Percentiles rank a stretch among this genome's conserved stretches.
phyloP scores from a whole-genome alignment of 2,888 invertebrate species.

The Embidobia sp. region DNA sequence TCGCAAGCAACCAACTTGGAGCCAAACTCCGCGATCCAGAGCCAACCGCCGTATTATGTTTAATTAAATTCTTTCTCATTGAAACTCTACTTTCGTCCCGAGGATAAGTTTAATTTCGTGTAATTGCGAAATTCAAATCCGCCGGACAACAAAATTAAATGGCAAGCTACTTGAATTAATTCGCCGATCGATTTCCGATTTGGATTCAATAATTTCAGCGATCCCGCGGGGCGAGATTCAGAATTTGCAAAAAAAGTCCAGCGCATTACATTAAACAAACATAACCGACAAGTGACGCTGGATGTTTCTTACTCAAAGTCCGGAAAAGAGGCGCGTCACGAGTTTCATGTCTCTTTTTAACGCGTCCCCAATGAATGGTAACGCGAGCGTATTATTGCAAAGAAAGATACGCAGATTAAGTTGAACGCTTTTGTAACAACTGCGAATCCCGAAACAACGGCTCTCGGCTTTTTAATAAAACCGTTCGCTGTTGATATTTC shows the following conservation, averaged over 20 bases:
- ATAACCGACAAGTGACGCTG: no score
- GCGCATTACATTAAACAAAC: no score
- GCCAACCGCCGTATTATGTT: no score
- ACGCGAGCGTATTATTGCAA: conserved; percentile 46
- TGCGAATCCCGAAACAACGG: conserved; percentile 27
- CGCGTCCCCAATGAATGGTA: conserved; percentile 41
- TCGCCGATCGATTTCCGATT: no score
- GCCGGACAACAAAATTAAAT: conserved; percentile 2
- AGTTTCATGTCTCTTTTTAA: conserved; percentile 33
- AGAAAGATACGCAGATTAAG: conserved; percentile 46
- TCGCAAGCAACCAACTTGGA: no score
- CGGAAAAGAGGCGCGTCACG: conserved; percentile 20
- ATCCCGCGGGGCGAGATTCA: no score
- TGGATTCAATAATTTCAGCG: no score
- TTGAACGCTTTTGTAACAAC: conserved; percentile 34
- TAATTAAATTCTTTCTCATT: conserved; percentile 19
- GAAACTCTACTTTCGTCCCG: background rate
- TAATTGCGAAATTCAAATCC: conserved; percentile 7
- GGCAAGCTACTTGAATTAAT: background rate
- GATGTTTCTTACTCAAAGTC: conserved; percentile 40
- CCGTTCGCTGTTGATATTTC: background rate
- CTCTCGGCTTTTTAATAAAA: conserved; percentile 1
- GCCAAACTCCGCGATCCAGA: no score
- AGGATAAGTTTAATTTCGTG: background rate
- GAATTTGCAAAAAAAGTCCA: no score